Conservation (phyloP, 2,797 vertebrate species). For the Crossoptilon crossoptilon region DNA sequence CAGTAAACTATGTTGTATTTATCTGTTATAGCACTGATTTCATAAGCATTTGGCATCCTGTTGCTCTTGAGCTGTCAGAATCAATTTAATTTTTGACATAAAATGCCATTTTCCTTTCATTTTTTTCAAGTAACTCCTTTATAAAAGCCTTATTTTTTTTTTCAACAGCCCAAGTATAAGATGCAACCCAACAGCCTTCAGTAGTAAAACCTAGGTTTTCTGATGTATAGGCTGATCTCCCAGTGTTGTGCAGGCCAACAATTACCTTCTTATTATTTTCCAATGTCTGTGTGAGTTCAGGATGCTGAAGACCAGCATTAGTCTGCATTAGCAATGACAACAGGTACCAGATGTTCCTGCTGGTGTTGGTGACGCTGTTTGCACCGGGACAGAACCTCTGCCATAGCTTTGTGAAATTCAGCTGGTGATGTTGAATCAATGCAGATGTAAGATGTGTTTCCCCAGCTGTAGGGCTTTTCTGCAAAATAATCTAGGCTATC, state of each 20-base stretch:
- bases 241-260: not conserved
- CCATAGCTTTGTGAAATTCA: not conserved
- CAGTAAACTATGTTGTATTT: not conserved
- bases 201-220: not conserved
- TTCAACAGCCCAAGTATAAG: not conserved
- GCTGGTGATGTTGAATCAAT: fast-evolving
- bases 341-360: fast-evolving
- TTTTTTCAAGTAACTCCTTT: not conserved
- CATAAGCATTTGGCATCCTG: not conserved
- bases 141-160: not conserved
- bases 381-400: not conserved
- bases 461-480: not conserved
- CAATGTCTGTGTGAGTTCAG: fast-evolving
- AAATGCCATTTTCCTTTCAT: not conserved
- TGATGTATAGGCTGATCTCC: not conserved
- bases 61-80: not conserved
- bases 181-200: not conserved
- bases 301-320: not conserved
- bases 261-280: not conserved
- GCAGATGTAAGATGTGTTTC: not conserved
- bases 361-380: no score
- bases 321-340: not conserved
- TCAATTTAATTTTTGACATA: not conserved
- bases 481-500: not conserved
- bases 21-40: not conserved